Conservation (phyloP, 1,140 invertebrate species). For the Drosophila ananassae region DNA sequence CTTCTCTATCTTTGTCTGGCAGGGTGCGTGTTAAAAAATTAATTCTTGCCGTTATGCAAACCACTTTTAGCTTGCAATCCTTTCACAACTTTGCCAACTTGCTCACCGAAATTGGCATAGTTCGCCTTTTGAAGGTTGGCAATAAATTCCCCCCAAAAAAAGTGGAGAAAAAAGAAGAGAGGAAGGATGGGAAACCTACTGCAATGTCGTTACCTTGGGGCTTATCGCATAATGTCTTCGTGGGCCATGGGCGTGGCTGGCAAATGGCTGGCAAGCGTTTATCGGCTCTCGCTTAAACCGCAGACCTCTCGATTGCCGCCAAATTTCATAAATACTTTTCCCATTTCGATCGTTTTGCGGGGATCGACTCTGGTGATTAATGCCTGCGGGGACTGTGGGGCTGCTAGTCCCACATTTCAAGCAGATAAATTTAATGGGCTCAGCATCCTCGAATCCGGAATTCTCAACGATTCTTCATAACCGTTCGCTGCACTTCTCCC, state of each 20-base stretch:
- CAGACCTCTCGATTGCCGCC: constrained; percentile 16
- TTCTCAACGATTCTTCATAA: constrained; percentile 38
- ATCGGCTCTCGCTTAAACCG: constrained; percentile 46
- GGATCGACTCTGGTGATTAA: constrained; percentile 43
- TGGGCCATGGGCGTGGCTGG: constrained; percentile 34
- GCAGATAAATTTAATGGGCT: constrained; percentile 76
- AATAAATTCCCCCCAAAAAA: constrained; percentile 68
- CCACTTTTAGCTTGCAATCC: constrained; percentile 25
- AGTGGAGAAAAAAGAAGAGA: neutral
- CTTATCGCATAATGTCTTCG: constrained; percentile 65
- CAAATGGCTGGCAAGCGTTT: constrained; percentile 68
- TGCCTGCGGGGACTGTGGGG: constrained; percentile 1
- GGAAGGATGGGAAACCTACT: constrained; percentile 5
- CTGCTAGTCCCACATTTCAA: constrained; percentile 45
- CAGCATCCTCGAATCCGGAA: constrained; percentile 21
- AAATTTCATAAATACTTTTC: constrained; percentile 68
- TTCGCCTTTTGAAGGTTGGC: constrained; percentile 61
- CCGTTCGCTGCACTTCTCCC: constrained; percentile 20
- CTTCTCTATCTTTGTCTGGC: constrained; percentile 1
- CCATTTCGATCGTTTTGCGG: constrained; percentile 15
- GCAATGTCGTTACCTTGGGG: constrained; percentile 76
- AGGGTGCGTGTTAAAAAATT: constrained; percentile 75
- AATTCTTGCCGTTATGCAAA: constrained; percentile 73
- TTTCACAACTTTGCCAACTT: constrained; percentile 6
- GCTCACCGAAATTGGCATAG: constrained; percentile 61